Conservation (phyloP, 1,140 invertebrate species). For the Drosophila tsacasi region DNA sequence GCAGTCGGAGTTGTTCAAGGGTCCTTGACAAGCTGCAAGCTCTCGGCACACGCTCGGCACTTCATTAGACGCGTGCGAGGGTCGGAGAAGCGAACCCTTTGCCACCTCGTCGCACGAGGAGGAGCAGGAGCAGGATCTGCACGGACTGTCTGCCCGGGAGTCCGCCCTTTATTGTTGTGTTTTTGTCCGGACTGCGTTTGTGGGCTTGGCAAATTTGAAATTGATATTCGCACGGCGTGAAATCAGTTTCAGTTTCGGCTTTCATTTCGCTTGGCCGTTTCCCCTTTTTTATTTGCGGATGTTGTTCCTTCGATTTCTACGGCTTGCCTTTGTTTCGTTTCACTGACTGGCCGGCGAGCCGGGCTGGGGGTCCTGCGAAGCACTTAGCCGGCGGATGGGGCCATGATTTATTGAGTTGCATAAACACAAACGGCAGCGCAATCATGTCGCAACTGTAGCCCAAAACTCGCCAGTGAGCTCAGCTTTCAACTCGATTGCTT, state of each 20-base stretch:
- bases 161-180: conserved; percentile 37
- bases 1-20: conserved; percentile 21
- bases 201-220: conserved; percentile 79
- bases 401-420: conserved; percentile 85
- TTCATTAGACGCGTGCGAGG: conserved; percentile 77
- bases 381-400: conserved; percentile 44
- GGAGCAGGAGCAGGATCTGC: conserved; percentile 5
- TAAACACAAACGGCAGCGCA: conserved; percentile 84
- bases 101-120: conserved; percentile 7
- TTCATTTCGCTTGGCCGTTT: conserved; percentile 60
- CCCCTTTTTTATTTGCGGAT: conserved; percentile 34
- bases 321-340: conserved; percentile 66
- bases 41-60: conserved; percentile 59
- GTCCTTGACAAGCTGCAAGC: conserved; percentile 45
- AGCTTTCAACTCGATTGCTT: conserved; percentile 84
- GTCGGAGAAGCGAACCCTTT: conserved; percentile 25
- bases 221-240: conserved; percentile 81
- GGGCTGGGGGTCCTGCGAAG: conserved; percentile 27
- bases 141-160: conserved; percentile 11
- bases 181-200: conserved; percentile 16
- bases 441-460: conserved; percentile 76
- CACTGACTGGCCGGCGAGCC: conserved; percentile 16
- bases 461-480: conserved; percentile 66
- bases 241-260: conserved; percentile 77
- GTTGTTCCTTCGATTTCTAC: conserved; percentile 59